Percentiles rank a stretch among this genome's conserved stretches.
phyloP scores from a whole-genome alignment of 2,113 vertebrate species.

The Pandion haliaetus region DNA sequence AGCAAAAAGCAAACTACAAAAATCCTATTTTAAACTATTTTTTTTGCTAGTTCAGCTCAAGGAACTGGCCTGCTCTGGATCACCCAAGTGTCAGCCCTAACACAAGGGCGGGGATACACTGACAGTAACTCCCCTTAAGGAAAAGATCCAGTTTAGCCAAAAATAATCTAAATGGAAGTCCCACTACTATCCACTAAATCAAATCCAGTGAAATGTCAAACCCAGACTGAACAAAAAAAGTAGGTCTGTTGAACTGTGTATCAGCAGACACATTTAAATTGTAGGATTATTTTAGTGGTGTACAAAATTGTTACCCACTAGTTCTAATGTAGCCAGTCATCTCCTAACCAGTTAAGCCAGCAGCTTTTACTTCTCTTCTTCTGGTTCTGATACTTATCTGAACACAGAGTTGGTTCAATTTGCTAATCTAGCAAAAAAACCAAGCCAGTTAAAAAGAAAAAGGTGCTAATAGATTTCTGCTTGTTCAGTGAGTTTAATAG shows the following conservation, averaged over 20 bases:
- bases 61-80: background rate
- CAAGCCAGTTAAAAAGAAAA: background rate
- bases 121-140: background rate
- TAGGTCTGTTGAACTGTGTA: background rate
- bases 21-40: background rate
- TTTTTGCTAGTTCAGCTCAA: background rate
- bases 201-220: background rate
- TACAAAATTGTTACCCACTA: background rate
- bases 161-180: no score
- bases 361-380: background rate
- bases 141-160: no score
- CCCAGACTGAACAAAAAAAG: background rate
- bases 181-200: background rate
- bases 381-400: background rate
- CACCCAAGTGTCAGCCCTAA: background rate
- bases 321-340: background rate
- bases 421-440: background rate
- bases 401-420: background rate
- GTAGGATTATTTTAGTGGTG: background rate
- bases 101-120: background rate
- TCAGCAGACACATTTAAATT: background rate
- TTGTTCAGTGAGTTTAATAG: background rate
- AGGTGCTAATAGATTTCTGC: background rate
- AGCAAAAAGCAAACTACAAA: background rate
- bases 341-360: background rate